Evolutionary conservation across 2,113 vertebrate genomes (phyloP), one percentile per base, ranked within the genome.

Genomic region (Ovis canadensis): DNA sequence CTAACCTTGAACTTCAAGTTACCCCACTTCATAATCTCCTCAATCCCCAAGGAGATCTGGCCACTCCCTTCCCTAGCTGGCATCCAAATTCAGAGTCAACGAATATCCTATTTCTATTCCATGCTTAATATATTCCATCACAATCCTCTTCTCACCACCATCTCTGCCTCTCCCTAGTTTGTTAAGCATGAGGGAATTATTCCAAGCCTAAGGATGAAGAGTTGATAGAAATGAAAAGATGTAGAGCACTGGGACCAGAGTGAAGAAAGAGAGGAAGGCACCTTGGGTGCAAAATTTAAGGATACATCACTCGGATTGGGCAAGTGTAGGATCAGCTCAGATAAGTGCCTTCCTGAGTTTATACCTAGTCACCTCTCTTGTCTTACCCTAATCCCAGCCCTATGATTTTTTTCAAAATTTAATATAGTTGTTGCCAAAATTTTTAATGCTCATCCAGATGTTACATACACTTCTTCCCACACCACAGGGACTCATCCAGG

Each of bases 201-300:
- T 60, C 59, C 55, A 82, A 93, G 33, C 19, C 45, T 29, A n/a
- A 74, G 5, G 7, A 48, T 29, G 17, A 81, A 64, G 21, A 84
- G 10, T 57, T 88, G 31, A 27, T 59, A 55, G 86, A 90, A 96
- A 64, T 62, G 31, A 96, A 91, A 48, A 50, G 21, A 14, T 27
- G 1, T 7, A 21, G 27, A 83, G 21, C 27, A 10, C 25, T 13
- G 52, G 48, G 36, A 45, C 8, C 14, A 54, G 2, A 23, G 21
- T 14, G 36, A 88, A n/a, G 50, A 93, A 54, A 87, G 55, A 59
- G 48, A 82, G 54, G 3, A 21, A 71, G 17, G 4, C 23, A n/a
- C 23, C 33, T 2, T 6, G 31, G 21, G 4, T 36, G 50, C 52
- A 87, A 29, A 45, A 27, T 55, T 40, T 23, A 31, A 71, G 16